A percentile compares a stretch with the other conserved stretches of the same genome.
phyloP scores from a whole-genome alignment of 1,140 invertebrate species.

The Eueides isabella region DNA sequence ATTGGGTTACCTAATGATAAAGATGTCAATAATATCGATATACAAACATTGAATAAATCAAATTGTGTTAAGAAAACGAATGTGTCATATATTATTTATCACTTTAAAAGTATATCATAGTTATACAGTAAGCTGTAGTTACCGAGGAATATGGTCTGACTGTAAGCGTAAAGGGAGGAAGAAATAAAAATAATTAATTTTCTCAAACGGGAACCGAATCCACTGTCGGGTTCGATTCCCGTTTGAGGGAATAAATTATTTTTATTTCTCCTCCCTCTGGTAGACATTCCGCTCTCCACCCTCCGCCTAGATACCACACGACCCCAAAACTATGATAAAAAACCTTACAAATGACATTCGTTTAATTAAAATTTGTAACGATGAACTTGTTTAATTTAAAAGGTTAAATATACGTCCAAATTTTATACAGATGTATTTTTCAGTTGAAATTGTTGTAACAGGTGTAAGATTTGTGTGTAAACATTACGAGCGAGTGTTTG shows the following conservation, averaged over 20 bases:
- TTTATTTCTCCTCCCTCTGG: too few relatives aligned
- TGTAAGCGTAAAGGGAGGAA: too few relatives aligned
- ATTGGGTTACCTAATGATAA: slow-evolving; percentile 11
- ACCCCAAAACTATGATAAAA: too few relatives aligned
- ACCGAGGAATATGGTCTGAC: too few relatives aligned
- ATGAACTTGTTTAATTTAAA: slow-evolving; percentile 12
- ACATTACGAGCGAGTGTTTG: slow-evolving; percentile 9
- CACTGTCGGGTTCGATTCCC: too few relatives aligned
- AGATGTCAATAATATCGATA: not conserved
- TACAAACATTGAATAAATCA: not conserved
- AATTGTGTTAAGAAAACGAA: not conserved
- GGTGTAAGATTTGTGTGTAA: slow-evolving; percentile 18
- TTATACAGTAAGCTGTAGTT: too few relatives aligned
- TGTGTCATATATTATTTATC: not conserved
- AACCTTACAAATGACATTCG: not conserved
- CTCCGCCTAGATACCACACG: too few relatives aligned
- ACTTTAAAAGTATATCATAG: not conserved
- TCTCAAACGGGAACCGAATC: too few relatives aligned
- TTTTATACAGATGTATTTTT: not conserved
- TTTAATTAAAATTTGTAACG: slow-evolving; percentile 8
- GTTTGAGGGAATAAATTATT: too few relatives aligned
- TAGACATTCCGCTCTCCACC: too few relatives aligned
- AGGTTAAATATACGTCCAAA: slow-evolving; percentile 4
- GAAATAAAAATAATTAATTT: too few relatives aligned
- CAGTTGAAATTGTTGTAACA: slow-evolving; percentile 22